Conservation (phyloP, 2,113 vertebrate genomes). For the Suncus etruscus region DNA sequence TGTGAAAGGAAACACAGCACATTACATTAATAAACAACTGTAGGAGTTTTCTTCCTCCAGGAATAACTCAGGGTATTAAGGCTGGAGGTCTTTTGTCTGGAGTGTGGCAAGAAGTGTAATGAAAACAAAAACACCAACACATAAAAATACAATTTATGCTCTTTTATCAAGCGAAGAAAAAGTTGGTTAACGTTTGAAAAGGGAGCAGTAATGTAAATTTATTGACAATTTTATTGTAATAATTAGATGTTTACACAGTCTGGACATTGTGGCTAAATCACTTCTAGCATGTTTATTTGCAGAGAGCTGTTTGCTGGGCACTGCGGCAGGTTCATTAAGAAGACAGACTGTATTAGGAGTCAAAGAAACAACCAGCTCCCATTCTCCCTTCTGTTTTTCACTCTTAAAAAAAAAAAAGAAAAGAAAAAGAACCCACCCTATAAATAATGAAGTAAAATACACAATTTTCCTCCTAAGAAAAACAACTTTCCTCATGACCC, state of each 20-base stretch:
- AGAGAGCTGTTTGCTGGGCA: slow-evolving; percentile 85
- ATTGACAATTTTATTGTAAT: slow-evolving; percentile 91
- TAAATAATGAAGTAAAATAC: slow-evolving; percentile 79
- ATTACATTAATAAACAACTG: slow-evolving; percentile 83
- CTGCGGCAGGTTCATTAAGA: slow-evolving; percentile 87
- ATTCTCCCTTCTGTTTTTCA: slow-evolving; percentile 63
- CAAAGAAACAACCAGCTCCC: slow-evolving; percentile 81
- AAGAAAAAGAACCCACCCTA: neutral
- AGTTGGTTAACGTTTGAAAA: slow-evolving; percentile 88
- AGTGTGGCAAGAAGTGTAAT: slow-evolving; percentile 79
- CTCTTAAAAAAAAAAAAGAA: slow-evolving; percentile 33
- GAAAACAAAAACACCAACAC: slow-evolving; percentile 85
- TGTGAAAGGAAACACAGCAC: slow-evolving; percentile 70
- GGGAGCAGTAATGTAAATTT: slow-evolving; percentile 89
- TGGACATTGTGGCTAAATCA: slow-evolving; percentile 90
- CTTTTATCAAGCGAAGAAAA: slow-evolving; percentile 88
- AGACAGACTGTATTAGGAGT: slow-evolving; percentile 85
- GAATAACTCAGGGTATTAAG: slow-evolving; percentile 83
- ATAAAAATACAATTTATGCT: slow-evolving; percentile 87
- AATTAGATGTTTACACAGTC: slow-evolving; percentile 91
- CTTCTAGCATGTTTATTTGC: slow-evolving; percentile 87
- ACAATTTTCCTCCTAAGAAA: slow-evolving; percentile 69
- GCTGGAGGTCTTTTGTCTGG: slow-evolving; percentile 85
- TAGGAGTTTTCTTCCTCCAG: slow-evolving; percentile 80
- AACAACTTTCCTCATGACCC: slow-evolving; percentile 63